Conservation (phyloP, 2,888 invertebrate species). For the Volucella zonaria region DNA sequence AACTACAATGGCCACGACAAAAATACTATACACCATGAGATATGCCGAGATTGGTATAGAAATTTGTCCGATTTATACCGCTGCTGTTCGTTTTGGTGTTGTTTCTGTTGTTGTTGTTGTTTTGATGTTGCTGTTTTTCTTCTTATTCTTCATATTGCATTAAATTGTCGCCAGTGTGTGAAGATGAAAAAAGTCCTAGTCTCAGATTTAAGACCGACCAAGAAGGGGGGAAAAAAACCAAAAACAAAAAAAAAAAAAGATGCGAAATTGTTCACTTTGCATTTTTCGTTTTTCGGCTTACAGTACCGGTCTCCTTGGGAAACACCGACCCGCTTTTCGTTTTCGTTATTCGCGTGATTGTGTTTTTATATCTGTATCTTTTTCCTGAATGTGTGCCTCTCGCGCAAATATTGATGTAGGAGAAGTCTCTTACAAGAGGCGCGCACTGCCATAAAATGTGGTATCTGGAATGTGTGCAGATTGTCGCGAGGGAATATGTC, state of each 20-base stretch:
- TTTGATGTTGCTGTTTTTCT: conserved; percentile 4
- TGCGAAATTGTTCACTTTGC: conserved; percentile 68
- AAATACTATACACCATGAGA: conserved; percentile 58
- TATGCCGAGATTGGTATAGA: conserved; percentile 68
- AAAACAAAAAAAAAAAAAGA: conserved; percentile 50
- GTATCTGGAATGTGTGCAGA: conserved; percentile 60
- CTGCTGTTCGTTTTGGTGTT: conserved; percentile 12
- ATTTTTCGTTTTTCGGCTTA: conserved; percentile 31
- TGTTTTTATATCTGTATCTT: conserved; percentile 72
- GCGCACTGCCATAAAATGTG: conserved; percentile 34
- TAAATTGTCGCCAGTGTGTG: conserved; percentile 67
- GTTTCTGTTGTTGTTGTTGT: conserved; percentile 23
- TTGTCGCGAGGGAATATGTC: conserved; percentile 72
- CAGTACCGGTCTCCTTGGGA: conserved; percentile 37
- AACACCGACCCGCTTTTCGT: conserved; percentile 65
- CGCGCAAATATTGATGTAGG: conserved; percentile 56
- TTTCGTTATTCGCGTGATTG: conserved; percentile 59
- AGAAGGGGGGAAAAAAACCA: conserved; percentile 11
- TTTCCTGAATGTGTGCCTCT: conserved; percentile 51
- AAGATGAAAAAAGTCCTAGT: conserved; percentile 38
- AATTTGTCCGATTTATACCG: conserved; percentile 72
- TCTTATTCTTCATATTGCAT: conserved; percentile 22
- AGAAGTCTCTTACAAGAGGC: conserved; percentile 41
- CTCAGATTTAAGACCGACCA: conserved; percentile 54
- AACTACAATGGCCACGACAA: conserved; percentile 63